These are phyloP conservation scores for Ligdia adustata DNA, from an alignment of 2,888 invertebrate genomes.

Conservation along the genomic window DNA sequence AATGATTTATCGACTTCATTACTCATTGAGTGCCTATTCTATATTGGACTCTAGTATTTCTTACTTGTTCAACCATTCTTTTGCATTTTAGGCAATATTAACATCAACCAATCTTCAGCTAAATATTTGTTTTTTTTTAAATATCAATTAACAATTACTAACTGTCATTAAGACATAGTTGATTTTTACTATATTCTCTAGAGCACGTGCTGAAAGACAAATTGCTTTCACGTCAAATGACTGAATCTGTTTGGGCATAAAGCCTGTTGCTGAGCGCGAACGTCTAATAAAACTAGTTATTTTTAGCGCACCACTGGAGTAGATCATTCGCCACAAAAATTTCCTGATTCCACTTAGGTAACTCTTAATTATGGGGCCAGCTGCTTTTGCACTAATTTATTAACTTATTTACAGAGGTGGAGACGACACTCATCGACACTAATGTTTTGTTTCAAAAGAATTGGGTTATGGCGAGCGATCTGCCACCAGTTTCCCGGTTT, in stretches of 20 bases:
- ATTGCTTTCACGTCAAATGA: conserved; percentile 28
- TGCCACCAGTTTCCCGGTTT: conserved; percentile 33
- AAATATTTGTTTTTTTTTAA: no score
- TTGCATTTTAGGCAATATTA: no score
- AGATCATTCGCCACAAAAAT: conserved; percentile 49
- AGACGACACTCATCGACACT: conserved; percentile 29
- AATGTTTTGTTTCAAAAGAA: conserved; percentile 38
- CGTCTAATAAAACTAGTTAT: conserved; percentile 52
- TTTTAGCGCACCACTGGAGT: conserved; percentile 51
- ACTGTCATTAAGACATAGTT: no score
- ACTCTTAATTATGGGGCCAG: conserved; percentile 30
- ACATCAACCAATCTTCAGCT: no score
- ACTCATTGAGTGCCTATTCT: no score
- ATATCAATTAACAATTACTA: no score
- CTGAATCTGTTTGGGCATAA: conserved; percentile 36
- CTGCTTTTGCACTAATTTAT: conserved; percentile 36
- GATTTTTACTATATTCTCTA: no score
- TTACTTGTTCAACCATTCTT: no score
- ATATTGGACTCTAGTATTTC: no score
- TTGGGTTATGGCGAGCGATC: conserved; percentile 39
- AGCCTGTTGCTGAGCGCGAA: conserved; percentile 43
- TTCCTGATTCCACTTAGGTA: conserved; percentile 48
- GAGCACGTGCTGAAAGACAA: conserved; percentile 21
- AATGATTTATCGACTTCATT: no score
- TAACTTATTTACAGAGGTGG: conserved; percentile 27